Conservation (phyloP, 37 sponge, comb jelly and placozoan genomes). For the Aphrocallistes beatrix region DNA sequence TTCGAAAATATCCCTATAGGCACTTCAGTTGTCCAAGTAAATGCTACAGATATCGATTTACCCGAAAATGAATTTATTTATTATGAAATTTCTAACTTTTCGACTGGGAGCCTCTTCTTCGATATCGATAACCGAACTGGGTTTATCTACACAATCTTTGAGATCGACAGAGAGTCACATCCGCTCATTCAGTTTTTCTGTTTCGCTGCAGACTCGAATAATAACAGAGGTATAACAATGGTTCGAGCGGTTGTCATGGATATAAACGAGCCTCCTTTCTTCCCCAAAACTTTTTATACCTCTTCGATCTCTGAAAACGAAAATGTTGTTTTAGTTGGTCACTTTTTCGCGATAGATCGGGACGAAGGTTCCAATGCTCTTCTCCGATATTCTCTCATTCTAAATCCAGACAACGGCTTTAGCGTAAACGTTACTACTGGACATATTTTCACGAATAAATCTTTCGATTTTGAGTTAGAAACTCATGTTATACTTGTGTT, state of each 20-base stretch:
- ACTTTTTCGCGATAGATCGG: conserved; percentile 30
- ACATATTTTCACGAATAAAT: background rate
- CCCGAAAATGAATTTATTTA: background rate
- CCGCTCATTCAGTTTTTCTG: background rate
- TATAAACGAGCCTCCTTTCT: background rate
- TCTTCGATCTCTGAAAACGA: background rate
- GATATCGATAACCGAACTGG: background rate
- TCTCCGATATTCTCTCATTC: conserved; percentile 19
- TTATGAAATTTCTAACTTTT: background rate
- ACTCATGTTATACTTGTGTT: conserved; percentile 21
- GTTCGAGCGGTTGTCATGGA: background rate
- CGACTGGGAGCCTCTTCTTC: background rate
- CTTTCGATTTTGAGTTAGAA: conserved; percentile 28
- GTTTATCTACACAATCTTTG: background rate
- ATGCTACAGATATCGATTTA: background rate
- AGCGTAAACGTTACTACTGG: conserved; percentile 26
- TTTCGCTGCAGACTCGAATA: background rate
- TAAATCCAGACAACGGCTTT: conserved; percentile 25
- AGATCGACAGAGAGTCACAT: background rate
- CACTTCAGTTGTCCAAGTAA: background rate
- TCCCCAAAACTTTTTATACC: background rate
- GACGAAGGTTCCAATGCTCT: conserved; percentile 39
- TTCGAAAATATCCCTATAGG: background rate
- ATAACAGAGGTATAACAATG: background rate
- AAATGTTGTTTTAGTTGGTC: background rate